Evolutionary conservation across 1,140 invertebrate species (phyloP).

Genomic region (Calliphora vicina): DNA sequence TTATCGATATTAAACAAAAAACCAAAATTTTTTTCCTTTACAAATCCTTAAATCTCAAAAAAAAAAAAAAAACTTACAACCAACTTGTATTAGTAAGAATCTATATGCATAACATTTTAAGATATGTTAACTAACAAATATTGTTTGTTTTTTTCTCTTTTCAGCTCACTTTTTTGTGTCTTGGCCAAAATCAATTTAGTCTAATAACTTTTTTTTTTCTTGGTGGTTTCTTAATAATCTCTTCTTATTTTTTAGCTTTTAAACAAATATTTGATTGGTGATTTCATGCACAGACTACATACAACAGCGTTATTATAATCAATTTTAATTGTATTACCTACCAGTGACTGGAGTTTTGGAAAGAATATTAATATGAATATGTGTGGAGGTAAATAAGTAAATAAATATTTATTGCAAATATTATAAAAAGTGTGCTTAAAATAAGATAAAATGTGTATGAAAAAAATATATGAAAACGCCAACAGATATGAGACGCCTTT

Average conservation of each 20-base stretch:
- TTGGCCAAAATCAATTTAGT: background rate
- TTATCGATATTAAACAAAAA: slow-evolving; percentile 11
- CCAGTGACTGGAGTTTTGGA: background rate
- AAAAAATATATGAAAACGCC: no score
- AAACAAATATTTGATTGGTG: background rate
- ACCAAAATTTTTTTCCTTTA: background rate
- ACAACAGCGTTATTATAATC: background rate
- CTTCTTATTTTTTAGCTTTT: background rate
- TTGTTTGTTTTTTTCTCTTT: background rate
- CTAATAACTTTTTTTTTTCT: background rate
- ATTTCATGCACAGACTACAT: background rate
- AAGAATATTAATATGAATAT: background rate
- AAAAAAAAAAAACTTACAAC: background rate
- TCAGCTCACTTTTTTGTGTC: slow-evolving; percentile 25
- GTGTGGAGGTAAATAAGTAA: background rate
- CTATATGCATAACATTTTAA: slow-evolving; percentile 58
- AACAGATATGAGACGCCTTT: slow-evolving; percentile 40
- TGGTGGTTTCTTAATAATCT: background rate
- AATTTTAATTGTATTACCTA: slow-evolving; percentile 20
- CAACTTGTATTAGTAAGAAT: background rate
- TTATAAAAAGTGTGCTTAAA: background rate
- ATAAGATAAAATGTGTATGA: background rate
- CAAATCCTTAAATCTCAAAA: background rate
- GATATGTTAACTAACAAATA: slow-evolving; percentile 37
- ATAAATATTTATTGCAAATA: background rate